Percentiles rank a stretch among this genome's conserved stretches.
Conservation (phyloP, 1,140 invertebrate genomes). For the Dinoponera quadriceps region DNA sequence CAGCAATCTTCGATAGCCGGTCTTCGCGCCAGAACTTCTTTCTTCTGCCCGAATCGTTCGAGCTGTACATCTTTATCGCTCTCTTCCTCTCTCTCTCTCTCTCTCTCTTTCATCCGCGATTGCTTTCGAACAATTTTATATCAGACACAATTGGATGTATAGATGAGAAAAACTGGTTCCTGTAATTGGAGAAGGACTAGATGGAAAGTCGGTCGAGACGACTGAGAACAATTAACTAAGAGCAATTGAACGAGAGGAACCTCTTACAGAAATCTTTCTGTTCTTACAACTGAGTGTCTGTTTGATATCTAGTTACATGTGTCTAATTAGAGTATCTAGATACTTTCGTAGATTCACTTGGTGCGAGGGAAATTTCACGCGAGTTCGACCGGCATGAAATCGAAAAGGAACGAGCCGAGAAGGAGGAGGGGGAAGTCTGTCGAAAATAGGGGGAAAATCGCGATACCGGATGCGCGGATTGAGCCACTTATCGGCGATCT, state of each 20-base stretch:
- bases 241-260: too few species aligned
- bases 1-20: conserved; percentile 34
- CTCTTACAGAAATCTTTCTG: too few species aligned
- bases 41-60: not conserved
- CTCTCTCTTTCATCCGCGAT: not conserved
- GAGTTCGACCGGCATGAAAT: conserved; percentile 4
- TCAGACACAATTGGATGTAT: too few species aligned
- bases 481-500: conserved; percentile 77
- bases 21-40: conserved; percentile 21
- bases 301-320: too few species aligned
- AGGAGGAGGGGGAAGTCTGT: not conserved
- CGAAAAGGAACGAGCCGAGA: not conserved
- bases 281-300: too few species aligned
- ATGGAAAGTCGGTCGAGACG: too few species aligned
- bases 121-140: not conserved
- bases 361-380: not conserved
- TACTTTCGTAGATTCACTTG: not conserved
- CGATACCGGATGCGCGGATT: conserved; percentile 56
- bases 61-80: not conserved
- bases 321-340: too few species aligned
- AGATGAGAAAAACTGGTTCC: too few species aligned
- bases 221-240: too few species aligned
- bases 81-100: conserved; percentile 10
- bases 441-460: conserved; percentile 16
- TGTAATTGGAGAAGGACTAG: too few species aligned